Evolutionary conservation across 2,888 invertebrate genomes (phyloP).

Genomic region (Drosophila limbata): DNA sequence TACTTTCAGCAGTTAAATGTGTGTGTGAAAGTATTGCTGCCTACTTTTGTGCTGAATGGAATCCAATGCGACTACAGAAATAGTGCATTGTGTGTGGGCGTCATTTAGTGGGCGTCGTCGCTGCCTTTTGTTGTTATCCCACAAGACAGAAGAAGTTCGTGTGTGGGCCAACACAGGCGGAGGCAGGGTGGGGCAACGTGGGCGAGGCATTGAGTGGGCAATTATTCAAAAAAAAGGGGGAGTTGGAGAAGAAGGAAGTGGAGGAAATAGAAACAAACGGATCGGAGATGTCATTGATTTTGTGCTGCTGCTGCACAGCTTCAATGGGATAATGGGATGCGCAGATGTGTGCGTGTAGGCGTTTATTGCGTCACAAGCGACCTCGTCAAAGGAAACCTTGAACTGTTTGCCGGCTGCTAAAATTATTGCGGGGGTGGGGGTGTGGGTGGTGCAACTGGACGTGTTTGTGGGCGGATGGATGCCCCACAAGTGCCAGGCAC

Average conservation of each 20-base stretch:
- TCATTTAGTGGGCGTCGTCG: constrained; percentile 27
- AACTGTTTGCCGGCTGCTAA: constrained; percentile 45
- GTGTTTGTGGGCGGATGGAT: constrained; percentile 41
- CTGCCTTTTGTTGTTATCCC: constrained; percentile 30
- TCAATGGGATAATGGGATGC: constrained; percentile 43
- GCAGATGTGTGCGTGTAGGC: constrained; percentile 33
- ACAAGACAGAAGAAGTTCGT: constrained; percentile 33
- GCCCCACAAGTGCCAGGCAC: constrained; percentile 53
- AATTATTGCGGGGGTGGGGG: neutral
- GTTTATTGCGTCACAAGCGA: constrained; percentile 58
- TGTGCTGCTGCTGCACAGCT: constrained; percentile 44
- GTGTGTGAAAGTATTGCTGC: constrained; percentile 28
- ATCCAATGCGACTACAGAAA: constrained; percentile 17
- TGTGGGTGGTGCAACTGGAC: neutral
- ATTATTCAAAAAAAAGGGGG: constrained; percentile 1
- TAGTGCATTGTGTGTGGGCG: constrained; percentile 30
- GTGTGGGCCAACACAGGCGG: constrained; percentile 40
- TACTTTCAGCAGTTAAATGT: constrained; percentile 26
- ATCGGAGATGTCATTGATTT: constrained; percentile 52
- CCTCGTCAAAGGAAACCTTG: constrained; percentile 58
- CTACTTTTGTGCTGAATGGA: constrained; percentile 43
- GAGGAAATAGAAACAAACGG: constrained; percentile 3
- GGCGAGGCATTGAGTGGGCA: constrained; percentile 33
- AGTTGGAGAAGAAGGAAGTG: neutral
- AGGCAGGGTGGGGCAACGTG: constrained; percentile 45